Conservation (phyloP, 2,888 invertebrate genomes). For the Lamellibrachia columna region DNA sequence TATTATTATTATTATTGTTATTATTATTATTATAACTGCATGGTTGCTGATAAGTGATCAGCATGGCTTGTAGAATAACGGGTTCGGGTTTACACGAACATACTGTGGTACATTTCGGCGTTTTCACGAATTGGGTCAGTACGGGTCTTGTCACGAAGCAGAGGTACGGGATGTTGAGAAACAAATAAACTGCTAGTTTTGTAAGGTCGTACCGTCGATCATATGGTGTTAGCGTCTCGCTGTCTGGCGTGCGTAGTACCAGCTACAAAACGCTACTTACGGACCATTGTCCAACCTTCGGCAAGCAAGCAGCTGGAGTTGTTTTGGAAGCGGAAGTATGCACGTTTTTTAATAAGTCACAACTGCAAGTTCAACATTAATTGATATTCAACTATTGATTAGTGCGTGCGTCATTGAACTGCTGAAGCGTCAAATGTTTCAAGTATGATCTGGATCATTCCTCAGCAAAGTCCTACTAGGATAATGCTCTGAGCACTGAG, state of each 20-base stretch:
- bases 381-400: too few species aligned
- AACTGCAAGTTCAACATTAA: not conserved
- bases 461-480: too few species aligned
- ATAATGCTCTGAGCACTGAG: too few species aligned
- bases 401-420: too few species aligned
- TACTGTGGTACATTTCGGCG: not conserved
- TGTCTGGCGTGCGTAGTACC: not conserved
- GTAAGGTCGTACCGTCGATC: not conserved
- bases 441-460: too few species aligned
- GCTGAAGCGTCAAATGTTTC: too few species aligned
- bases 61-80: not conserved
- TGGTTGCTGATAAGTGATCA: not conserved
- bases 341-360: not conserved
- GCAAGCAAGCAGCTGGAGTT: not conserved
- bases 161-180: not conserved
- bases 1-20: too few species aligned
- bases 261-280: not conserved
- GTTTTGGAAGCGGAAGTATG: not conserved
- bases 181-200: not conserved
- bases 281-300: not conserved
- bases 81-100: not conserved
- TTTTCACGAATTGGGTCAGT: not conserved
- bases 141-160: not conserved
- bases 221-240: constrained; percentile 16
- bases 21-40: too few species aligned